Conservation (phyloP, 2,888 invertebrate genomes). For the Limnephilus marmoratus region DNA sequence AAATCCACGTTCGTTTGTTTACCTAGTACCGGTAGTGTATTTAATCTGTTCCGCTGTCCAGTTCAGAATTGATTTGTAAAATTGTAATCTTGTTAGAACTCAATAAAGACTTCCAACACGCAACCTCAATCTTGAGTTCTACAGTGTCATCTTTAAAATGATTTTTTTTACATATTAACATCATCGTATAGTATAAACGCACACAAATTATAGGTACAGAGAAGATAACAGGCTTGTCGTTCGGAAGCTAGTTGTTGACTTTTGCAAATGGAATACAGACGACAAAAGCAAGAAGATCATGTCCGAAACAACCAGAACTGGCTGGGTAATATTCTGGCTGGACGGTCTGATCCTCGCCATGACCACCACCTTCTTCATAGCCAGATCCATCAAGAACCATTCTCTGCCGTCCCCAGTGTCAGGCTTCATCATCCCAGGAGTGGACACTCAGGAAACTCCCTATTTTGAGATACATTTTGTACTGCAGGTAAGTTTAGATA, state of each 20-base stretch:
- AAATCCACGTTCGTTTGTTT: no score
- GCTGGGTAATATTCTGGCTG: conserved; percentile 59
- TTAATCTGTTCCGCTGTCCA: no score
- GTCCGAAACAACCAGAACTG: conserved; percentile 47
- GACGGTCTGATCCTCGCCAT: conserved; percentile 50
- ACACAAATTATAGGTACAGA: conserved; percentile 37
- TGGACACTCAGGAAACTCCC: conserved; percentile 58
- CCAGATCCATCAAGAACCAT: conserved; percentile 52
- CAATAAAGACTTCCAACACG: no score
- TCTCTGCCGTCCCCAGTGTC: conserved; percentile 59
- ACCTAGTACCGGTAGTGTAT: no score
- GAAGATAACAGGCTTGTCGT: conserved; percentile 42
- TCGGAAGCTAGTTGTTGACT: conserved; percentile 50
- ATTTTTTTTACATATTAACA: no score
- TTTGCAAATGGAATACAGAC: conserved; percentile 52
- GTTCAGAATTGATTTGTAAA: no score
- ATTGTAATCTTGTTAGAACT: no score
- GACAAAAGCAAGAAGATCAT: conserved; percentile 49
- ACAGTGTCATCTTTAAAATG: no score
- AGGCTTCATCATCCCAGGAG: conserved; percentile 49
- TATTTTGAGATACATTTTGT: conserved; percentile 58
- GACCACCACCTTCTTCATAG: conserved; percentile 54
- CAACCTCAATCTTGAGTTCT: no score
- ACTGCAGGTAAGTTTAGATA: conserved; percentile 49
- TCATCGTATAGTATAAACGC: neutral